Conservation (phyloP, 2,888 invertebrate species). For the Antitype chi region DNA sequence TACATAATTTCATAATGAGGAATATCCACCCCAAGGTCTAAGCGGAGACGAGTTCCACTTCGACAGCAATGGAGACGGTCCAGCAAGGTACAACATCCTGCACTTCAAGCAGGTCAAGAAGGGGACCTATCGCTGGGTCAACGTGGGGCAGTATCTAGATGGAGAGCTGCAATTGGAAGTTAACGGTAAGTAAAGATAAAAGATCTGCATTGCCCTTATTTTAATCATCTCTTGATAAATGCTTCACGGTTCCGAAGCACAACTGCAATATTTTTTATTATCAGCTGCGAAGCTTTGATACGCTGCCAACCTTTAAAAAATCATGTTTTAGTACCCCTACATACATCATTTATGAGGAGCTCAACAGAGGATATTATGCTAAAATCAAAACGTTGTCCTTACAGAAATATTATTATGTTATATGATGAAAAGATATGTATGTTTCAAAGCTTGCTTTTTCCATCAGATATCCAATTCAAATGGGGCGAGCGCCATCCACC, state of each 20-base stretch:
- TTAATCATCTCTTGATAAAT: not conserved
- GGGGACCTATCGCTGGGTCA: conserved; percentile 95
- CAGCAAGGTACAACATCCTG: conserved; percentile 98
- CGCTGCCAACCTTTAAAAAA: not conserved
- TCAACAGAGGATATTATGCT: not conserved
- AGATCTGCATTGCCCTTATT: not conserved
- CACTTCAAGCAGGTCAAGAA: conserved; percentile 96
- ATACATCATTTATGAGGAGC: not conserved
- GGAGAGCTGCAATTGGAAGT: conserved; percentile 95
- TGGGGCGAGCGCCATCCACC: conserved; percentile 95
- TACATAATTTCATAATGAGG: not conserved
- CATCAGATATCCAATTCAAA: conserved; percentile 95
- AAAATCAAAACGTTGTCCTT: not conserved
- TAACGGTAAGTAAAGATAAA: conserved; percentile 91
- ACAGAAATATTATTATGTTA: no score
- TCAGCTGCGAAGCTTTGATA: not conserved
- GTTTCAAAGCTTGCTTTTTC: not conserved
- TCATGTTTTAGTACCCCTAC: not conserved
- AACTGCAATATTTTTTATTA: not conserved
- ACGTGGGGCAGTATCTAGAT: conserved; percentile 96
- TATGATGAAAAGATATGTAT: not conserved
- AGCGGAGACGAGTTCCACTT: conserved; percentile 97
- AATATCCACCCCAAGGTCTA: conserved; percentile 91
- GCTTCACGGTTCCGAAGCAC: not conserved
- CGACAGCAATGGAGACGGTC: conserved; percentile 97